Evolutionary conservation across 2,797 vertebrate genomes (phyloP).

Genomic region (Spea hammondii): DNA sequence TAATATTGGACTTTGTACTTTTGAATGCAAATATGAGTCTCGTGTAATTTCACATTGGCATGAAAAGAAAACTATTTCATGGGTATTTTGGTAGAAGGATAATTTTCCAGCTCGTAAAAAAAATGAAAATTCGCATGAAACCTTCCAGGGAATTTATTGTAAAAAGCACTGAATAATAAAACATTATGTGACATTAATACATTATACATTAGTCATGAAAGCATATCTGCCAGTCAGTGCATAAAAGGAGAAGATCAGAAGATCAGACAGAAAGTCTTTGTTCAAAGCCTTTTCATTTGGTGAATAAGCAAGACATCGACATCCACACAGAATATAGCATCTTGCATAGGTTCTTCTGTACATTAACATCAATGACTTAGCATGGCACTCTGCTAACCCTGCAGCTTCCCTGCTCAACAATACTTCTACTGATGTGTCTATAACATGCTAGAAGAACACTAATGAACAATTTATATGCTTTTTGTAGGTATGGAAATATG

Average conservation of each 20-base stretch:
- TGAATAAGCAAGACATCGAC: constrained; percentile 46
- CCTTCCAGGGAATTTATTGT: constrained; percentile 24
- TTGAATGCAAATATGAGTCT: too few species aligned
- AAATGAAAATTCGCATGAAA: constrained; percentile 24
- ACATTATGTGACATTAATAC: neutral
- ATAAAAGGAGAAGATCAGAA: neutral
- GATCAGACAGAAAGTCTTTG: constrained; percentile 5
- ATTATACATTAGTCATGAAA: constrained; percentile 38
- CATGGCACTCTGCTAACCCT: constrained; percentile 45
- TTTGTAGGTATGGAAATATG: too few species aligned
- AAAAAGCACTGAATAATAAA: neutral
- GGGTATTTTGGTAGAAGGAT: neutral
- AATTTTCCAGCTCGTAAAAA: constrained; percentile 12
- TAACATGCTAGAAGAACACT: neutral
- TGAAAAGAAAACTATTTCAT: neutral
- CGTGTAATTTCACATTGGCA: too few species aligned
- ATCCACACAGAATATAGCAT: constrained; percentile 19
- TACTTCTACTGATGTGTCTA: constrained; percentile 1
- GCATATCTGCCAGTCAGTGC: constrained; percentile 8
- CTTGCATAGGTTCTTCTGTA: constrained; percentile 16
- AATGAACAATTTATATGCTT: too few species aligned
- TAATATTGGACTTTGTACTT: too few species aligned
- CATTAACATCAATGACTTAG: constrained; percentile 43
- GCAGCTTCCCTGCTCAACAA: constrained; percentile 16
- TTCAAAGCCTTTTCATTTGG: constrained; percentile 20